Evolutionary conservation across 2,888 invertebrate genomes (phyloP).

Genomic region (Eutolmus rufibarbis): DNA sequence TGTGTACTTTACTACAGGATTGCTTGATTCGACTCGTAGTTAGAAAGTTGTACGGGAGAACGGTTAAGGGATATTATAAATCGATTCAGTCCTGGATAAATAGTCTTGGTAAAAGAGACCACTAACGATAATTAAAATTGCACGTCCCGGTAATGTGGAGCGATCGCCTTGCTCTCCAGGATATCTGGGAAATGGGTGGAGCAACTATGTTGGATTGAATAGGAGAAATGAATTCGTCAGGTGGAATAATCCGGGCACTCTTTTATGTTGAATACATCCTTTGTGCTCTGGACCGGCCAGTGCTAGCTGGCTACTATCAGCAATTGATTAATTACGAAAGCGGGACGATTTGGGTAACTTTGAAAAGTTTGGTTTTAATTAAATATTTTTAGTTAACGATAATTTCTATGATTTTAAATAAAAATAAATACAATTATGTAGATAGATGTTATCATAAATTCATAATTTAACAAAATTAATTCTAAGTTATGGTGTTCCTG

Average conservation of each 20-base stretch:
- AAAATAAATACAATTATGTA: too few relatives aligned
- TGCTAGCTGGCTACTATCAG: not conserved
- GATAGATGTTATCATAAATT: too few relatives aligned
- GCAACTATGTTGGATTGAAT: not conserved
- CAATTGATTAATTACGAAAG: not conserved
- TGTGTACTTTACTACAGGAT: not conserved
- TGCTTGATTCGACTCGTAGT: not conserved
- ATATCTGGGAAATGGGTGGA: not conserved
- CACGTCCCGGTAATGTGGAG: conserved; percentile 8
- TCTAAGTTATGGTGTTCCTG: too few relatives aligned
- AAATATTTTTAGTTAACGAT: not conserved
- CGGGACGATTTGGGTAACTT: not conserved
- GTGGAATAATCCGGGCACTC: not conserved
- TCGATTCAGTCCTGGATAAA: conserved; percentile 24
- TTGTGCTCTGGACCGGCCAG: not conserved
- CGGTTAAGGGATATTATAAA: not conserved
- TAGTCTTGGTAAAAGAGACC: conserved; percentile 14
- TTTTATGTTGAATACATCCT: not conserved
- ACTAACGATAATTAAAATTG: conserved; percentile 44
- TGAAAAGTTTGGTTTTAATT: not conserved
- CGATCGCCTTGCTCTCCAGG: not conserved
- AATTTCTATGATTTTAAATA: not conserved
- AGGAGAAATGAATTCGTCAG: not conserved
- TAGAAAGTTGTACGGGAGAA: not conserved
- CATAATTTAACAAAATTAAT: too few relatives aligned